These are phyloP conservation scores for Chrysodeixis includens DNA, from an alignment of 2,888 invertebrate species.

Conservation along the genomic window DNA sequence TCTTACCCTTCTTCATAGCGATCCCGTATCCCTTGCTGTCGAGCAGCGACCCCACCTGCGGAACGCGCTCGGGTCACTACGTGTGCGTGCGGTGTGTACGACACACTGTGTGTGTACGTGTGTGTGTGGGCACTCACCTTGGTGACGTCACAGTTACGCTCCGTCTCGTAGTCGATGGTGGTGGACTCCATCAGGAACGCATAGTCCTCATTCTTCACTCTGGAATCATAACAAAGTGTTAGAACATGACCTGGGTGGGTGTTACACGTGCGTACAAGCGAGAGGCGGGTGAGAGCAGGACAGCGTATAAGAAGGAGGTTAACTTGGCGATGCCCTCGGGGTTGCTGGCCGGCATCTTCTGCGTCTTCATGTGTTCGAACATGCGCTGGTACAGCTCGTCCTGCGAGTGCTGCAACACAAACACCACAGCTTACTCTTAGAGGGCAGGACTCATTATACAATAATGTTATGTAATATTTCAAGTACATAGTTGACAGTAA, in stretches of 20 bases:
- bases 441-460: too few species aligned
- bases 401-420: constrained; percentile 90
- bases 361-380: constrained; percentile 92
- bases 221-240: constrained; percentile 35
- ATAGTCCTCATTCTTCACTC: constrained; percentile 85
- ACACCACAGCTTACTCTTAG: neutral
- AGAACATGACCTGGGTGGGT: neutral
- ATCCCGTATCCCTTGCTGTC: constrained; percentile 97
- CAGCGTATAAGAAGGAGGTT: neutral
- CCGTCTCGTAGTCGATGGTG: constrained; percentile 94
- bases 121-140: constrained; percentile 78
- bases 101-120: neutral
- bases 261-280: neutral
- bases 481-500: too few species aligned
- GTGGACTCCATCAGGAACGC: constrained; percentile 97
- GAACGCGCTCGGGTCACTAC: neutral
- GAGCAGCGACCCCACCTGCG: constrained; percentile 91
- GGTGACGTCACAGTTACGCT: constrained; percentile 93
- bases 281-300: neutral
- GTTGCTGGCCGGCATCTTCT: constrained; percentile 89
- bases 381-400: constrained; percentile 93
- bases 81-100: neutral
- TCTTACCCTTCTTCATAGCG: constrained; percentile 95
- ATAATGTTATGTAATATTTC: too few species aligned
- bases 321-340: constrained; percentile 90